Evolutionary conservation across 2,113 vertebrate species (phyloP), one percentile per base, ranked within the genome.

Genomic region (Accipiter cooperii): DNA sequence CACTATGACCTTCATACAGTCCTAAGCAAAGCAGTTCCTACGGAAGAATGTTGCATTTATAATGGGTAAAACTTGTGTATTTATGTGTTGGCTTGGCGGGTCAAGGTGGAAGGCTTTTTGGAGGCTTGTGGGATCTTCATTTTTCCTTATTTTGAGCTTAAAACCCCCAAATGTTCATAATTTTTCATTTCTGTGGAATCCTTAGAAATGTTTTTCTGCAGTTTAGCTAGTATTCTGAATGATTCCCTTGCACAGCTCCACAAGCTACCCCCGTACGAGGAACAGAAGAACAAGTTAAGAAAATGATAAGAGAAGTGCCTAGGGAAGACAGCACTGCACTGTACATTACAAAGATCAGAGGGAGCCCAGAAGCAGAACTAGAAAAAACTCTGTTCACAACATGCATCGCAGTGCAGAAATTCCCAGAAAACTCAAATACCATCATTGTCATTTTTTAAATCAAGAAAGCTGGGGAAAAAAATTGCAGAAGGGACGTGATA

Each of bases 281-380:
- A 98, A 97, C 64, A 98, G 97, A 97, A 97, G 92, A 95, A 78
- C 93, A 97, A 96, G 96, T 96, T 91, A 97, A 97, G 97, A 96
- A 97, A 97, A 97, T 95, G 55, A 83, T 96, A 93, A 97, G 95
- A 93, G 95, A 97, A 95, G 69, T 96, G 96, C 86, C 95, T 91
- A 95, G 96, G 96, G 97, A 98, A 97, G 96, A 90, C 87, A 96
- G 92, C 84, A 82, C 93, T 88, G 94, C 83, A 87, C 95, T 92
- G 79, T 93, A 97, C 85, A 90, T 96, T 97, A 97, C 44, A 97
- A 95, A 97, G 97, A 97, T 97, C 98, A 97, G 97, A 98, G 61
- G 87, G 44, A 98, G 86, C 92, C 97, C 94, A 98, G 98, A 96
- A 98, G 96, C 97, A 98, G 97, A 98, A 98, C 84, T 95, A 95